Evolutionary conservation across 2,113 vertebrate species (phyloP).

Genomic region (Otocyon megalotis): DNA sequence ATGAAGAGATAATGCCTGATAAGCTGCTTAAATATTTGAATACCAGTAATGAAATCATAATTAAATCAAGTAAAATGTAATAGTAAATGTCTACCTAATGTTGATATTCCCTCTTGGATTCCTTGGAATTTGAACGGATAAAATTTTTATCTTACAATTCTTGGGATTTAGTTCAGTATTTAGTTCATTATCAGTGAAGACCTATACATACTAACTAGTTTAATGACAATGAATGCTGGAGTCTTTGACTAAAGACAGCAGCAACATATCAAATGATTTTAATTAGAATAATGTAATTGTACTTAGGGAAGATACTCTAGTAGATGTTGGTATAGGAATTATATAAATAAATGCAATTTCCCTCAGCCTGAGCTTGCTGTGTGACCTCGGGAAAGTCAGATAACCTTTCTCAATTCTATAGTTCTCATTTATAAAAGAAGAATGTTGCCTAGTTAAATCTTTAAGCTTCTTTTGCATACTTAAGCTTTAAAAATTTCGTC

Average conservation of each 20-base stretch:
- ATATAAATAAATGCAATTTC: conserved; percentile 32
- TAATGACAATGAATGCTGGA: conserved; percentile 57
- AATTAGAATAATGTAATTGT: conserved; percentile 52
- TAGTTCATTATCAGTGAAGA: conserved; percentile 56
- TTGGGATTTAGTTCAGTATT: conserved; percentile 56
- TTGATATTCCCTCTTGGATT: conserved; percentile 51
- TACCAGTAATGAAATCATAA: conserved; percentile 52
- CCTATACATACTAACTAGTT: conserved; percentile 62
- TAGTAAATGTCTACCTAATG: conserved; percentile 44
- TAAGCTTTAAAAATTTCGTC: conserved; percentile 1
- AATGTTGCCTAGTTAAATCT: background rate
- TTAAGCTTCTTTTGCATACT: background rate
- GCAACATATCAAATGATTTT: conserved; percentile 32
- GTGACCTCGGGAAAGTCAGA: conserved; percentile 15
- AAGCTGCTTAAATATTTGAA: conserved; percentile 78
- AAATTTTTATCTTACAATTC: conserved; percentile 65
- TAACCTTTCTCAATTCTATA: conserved; percentile 6
- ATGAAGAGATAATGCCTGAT: conserved; percentile 73
- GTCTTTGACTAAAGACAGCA: conserved; percentile 23
- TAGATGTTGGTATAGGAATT: background rate
- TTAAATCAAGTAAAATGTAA: conserved; percentile 69
- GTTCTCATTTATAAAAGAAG: conserved; percentile 1
- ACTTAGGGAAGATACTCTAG: background rate
- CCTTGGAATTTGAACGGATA: conserved; percentile 56
- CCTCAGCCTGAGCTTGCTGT: background rate